These are phyloP conservation scores for Salvator merianae DNA, from an alignment of 2,113 vertebrate genomes.

Conservation along the genomic window DNA sequence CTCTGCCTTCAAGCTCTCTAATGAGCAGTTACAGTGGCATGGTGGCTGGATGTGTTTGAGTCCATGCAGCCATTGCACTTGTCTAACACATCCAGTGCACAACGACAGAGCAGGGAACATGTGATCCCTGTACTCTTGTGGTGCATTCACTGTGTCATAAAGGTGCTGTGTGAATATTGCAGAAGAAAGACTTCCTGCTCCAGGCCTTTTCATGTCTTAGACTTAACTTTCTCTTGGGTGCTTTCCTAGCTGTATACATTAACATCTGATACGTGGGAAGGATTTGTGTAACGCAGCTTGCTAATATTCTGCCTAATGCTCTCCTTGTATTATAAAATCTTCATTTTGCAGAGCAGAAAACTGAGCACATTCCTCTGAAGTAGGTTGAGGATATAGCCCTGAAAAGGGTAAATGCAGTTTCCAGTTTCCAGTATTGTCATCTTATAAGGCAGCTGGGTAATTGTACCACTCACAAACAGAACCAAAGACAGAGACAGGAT, in stretches of 20 bases:
- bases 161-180: too few relatives aligned
- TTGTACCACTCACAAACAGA: background rate
- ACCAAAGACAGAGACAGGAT: too few relatives aligned
- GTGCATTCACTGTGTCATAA: too few relatives aligned
- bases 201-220: background rate
- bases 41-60: too few relatives aligned
- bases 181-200: too few relatives aligned
- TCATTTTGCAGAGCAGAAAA: background rate
- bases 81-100: too few relatives aligned
- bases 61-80: too few relatives aligned
- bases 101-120: too few relatives aligned
- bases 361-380: too few relatives aligned
- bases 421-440: background rate
- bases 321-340: background rate
- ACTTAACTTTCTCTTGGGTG: background rate
- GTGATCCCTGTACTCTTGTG: too few relatives aligned
- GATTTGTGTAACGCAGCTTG: background rate
- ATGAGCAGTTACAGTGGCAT: too few relatives aligned
- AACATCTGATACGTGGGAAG: background rate
- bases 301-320: background rate
- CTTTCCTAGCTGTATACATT: background rate
- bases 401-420: background rate
- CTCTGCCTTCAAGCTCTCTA: background rate
- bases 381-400: background rate
- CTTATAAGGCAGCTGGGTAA: background rate